phyloP scores from a whole-genome alignment of 2,797 vertebrate genomes.

The Gymnopithys bicolor region DNA sequence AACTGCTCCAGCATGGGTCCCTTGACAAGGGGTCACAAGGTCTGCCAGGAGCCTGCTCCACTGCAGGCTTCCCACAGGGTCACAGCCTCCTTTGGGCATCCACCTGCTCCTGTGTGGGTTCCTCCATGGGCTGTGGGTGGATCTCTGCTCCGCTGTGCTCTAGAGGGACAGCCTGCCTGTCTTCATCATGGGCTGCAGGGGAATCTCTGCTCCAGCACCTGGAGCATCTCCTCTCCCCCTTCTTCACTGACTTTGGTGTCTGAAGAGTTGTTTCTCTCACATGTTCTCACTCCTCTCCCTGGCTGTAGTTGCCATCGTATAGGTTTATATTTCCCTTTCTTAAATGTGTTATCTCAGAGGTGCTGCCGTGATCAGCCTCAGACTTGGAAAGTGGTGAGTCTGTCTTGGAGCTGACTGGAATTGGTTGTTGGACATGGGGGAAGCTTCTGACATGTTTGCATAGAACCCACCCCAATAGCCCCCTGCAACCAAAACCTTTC shows the following conservation, averaged over 20 bases:
- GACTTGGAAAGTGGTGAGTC: neutral
- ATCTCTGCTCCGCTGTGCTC: neutral
- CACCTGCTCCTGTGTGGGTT: neutral
- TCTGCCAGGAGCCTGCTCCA: neutral
- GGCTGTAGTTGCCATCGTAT: neutral
- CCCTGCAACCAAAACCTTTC: neutral
- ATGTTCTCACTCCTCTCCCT: neutral
- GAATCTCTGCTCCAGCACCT: neutral
- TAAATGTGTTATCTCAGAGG: neutral
- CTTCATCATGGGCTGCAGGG: neutral
- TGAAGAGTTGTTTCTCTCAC: neutral
- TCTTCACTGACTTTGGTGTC: neutral
- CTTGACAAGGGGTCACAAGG: neutral
- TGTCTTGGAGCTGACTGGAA: neutral
- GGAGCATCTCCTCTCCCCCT: neutral
- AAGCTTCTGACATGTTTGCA: neutral
- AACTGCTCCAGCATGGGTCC: neutral
- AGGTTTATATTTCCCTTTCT: neutral
- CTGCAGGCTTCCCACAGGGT: neutral
- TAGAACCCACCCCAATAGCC: neutral
- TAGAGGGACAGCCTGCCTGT: neutral
- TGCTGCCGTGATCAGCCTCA: rapidly evolving
- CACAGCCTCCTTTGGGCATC: neutral
- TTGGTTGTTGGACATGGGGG: rapidly evolving
- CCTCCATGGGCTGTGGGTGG: too few species aligned